Evolutionary conservation across 2,797 vertebrate genomes (phyloP).

Genomic region (Odontamblyopus rebecca): DNA sequence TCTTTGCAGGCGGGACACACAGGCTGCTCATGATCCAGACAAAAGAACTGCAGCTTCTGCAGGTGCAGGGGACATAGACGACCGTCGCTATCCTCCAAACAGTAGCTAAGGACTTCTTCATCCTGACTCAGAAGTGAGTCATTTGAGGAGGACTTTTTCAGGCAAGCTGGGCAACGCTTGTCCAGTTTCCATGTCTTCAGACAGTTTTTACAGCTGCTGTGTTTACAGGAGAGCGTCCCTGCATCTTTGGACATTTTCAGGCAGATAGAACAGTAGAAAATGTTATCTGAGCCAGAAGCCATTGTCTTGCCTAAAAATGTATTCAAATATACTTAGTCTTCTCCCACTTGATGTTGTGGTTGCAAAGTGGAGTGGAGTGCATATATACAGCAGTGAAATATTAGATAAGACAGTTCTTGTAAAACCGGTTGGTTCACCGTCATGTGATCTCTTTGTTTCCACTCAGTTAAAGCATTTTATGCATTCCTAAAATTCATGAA

Average conservation of each 20-base stretch:
- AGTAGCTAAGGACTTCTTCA: not conserved
- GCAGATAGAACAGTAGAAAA: constrained; percentile 58
- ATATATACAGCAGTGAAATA: not conserved
- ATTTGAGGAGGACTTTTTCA: not conserved
- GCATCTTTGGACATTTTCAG: not conserved
- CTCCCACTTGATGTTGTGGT: not conserved
- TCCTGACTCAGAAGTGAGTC: not conserved
- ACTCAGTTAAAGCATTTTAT: not conserved
- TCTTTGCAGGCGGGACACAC: not conserved
- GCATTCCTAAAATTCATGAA: not conserved
- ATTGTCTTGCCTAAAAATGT: not conserved
- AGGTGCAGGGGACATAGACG: not conserved
- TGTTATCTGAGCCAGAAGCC: not conserved
- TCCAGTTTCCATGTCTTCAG: too few relatives aligned
- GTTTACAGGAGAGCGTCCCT: not conserved
- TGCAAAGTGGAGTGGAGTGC: too few relatives aligned
- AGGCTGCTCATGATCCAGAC: not conserved
- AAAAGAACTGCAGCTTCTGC: not conserved
- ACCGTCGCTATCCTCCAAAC: not conserved
- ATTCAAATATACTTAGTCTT: not conserved
- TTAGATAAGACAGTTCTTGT: not conserved
- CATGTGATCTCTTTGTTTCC: not conserved
- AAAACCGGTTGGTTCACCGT: not conserved
- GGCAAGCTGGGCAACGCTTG: too few relatives aligned
- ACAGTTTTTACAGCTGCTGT: not conserved